Evolutionary conservation across 2,888 invertebrate genomes (phyloP).

Genomic region (Lingula anatina): DNA sequence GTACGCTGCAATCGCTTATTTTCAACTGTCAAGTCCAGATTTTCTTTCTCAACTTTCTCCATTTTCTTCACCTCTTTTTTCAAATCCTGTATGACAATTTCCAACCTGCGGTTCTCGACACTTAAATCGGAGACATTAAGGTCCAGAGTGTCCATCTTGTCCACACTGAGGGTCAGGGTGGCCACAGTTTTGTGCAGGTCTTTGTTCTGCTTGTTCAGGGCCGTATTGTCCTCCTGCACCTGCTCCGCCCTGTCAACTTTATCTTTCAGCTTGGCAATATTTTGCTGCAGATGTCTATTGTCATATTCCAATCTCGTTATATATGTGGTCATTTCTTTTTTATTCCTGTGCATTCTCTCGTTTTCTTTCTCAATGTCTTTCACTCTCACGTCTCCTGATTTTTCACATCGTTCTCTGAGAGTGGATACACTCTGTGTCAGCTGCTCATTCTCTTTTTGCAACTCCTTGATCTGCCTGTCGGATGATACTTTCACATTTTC

Average conservation of each 20-base stretch:
- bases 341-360: conserved; percentile 42
- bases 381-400: conserved; percentile 57
- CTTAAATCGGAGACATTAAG: conserved; percentile 42
- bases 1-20: conserved; percentile 46
- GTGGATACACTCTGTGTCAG: conserved; percentile 76
- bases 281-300: conserved; percentile 43
- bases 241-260: conserved; percentile 37
- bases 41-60: conserved; percentile 48
- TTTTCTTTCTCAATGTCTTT: conserved; percentile 53
- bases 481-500: conserved; percentile 64
- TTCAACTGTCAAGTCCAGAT: conserved; percentile 46
- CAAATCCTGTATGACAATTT: conserved; percentile 29
- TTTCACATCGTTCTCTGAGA: conserved; percentile 73
- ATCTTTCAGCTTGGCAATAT: conserved; percentile 36
- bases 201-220: conserved; percentile 43
- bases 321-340: conserved; percentile 32
- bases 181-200: conserved; percentile 46
- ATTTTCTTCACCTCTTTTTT: conserved; percentile 26
- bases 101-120: conserved; percentile 44
- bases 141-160: conserved; percentile 48
- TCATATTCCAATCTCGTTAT: conserved; percentile 50
- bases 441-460: conserved; percentile 71
- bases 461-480: conserved; percentile 42
- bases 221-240: conserved; percentile 46
- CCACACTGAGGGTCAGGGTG: conserved; percentile 45